Evolutionary conservation across 2,797 vertebrate species (phyloP).

Genomic region (Clarias fuscus): DNA sequence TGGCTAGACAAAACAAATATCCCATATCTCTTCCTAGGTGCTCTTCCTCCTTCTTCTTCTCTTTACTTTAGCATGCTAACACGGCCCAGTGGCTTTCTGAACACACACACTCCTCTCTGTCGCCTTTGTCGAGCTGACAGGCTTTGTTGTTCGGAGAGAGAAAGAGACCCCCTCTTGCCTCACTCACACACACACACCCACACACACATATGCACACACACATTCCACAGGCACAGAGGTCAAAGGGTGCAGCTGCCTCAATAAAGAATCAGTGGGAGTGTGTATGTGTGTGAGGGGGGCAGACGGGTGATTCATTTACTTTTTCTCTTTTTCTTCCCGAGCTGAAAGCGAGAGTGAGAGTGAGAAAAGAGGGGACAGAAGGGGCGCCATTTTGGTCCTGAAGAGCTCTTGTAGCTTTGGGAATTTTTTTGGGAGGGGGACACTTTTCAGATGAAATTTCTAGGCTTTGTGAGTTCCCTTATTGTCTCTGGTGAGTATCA

Average conservation of each 20-base stretch:
- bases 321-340: constrained; percentile 63
- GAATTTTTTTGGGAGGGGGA: constrained; percentile 38
- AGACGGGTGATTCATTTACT: constrained; percentile 69
- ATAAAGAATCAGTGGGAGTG: constrained; percentile 68
- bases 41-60: constrained; percentile 27
- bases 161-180: constrained; percentile 59
- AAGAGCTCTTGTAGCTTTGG: constrained; percentile 52
- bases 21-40: constrained; percentile 35
- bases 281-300: constrained; percentile 39
- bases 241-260: constrained; percentile 81
- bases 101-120: constrained; percentile 75
- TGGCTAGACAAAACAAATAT: constrained; percentile 74
- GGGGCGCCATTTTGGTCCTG: constrained; percentile 43
- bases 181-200: constrained; percentile 7
- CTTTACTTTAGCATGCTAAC: constrained; percentile 70
- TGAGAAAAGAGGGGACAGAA: constrained; percentile 37
- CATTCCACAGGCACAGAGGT: constrained; percentile 76
- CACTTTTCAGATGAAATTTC: constrained; percentile 52
- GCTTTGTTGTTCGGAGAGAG: constrained; percentile 76
- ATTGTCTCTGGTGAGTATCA: constrained; percentile 41
- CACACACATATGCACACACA: constrained; percentile 64
- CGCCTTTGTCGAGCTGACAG: constrained; percentile 77
- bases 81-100: constrained; percentile 75
- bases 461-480: constrained; percentile 36
- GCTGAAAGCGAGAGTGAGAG: constrained; percentile 58